Conservation (phyloP, 2,888 invertebrate genomes). For the Harpalus rubripes region DNA sequence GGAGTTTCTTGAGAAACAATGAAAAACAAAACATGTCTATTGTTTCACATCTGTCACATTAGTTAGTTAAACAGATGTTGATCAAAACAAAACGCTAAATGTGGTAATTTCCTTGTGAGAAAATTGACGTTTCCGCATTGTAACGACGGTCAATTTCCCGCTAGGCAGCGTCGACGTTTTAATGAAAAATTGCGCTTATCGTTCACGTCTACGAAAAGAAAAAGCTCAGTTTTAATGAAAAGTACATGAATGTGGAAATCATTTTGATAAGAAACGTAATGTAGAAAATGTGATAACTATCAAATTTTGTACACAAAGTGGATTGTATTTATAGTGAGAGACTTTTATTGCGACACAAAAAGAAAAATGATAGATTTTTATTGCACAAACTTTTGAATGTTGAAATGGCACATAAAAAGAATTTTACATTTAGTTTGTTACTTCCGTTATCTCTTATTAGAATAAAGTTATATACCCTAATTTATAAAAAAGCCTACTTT, state of each 20-base stretch:
- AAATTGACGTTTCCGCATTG: conserved; percentile 25
- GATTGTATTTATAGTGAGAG: not conserved
- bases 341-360: conserved; percentile 14
- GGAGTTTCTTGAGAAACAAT: conserved; percentile 23
- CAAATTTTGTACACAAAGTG: conserved; percentile 21
- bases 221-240: conserved; percentile 25
- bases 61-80: conserved; percentile 18
- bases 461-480: no score
- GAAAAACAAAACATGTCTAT: conserved; percentile 43
- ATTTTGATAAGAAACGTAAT: conserved; percentile 21
- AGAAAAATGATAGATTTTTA: conserved; percentile 12
- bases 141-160: conserved; percentile 29
- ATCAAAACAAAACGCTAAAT: conserved; percentile 30
- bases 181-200: conserved; percentile 27
- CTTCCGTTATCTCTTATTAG: no score
- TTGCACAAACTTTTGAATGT: no score
- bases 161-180: conserved; percentile 5
- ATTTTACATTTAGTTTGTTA: no score
- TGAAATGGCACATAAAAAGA: no score
- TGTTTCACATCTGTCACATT: conserved; percentile 41
- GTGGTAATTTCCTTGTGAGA: conserved; percentile 26
- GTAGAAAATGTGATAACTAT: conserved; percentile 26
- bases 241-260: conserved; percentile 9
- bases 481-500: no score
- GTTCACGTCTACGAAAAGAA: not conserved